These are phyloP conservation scores for Poecile atricapillus DNA, from an alignment of 2,113 vertebrate species.

Conservation along the genomic window DNA sequence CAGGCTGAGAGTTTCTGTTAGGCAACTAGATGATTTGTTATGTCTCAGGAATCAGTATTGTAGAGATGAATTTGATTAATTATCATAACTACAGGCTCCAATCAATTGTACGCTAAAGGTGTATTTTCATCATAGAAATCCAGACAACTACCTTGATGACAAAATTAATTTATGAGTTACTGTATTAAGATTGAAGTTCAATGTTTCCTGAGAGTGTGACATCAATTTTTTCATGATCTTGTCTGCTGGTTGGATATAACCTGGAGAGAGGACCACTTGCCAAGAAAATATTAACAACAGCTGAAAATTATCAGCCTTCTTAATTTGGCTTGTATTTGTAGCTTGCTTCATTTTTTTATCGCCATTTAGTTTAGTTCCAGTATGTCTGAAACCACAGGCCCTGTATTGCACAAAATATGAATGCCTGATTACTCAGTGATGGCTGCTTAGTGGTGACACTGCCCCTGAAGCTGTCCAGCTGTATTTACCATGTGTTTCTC, in stretches of 20 bases:
- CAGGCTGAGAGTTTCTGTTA: background rate
- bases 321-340: background rate
- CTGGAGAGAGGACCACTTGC: background rate
- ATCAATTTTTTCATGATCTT: background rate
- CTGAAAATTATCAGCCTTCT: background rate
- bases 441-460: background rate
- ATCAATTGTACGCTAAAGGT: background rate
- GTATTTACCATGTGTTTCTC: background rate
- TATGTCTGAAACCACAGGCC: background rate
- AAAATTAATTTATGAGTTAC: background rate
- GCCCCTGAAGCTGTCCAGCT: background rate
- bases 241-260: background rate
- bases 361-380: background rate
- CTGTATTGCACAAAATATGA: background rate
- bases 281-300: background rate
- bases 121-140: background rate
- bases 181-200: background rate
- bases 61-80: background rate
- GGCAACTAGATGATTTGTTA: background rate
- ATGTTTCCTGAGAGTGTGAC: background rate
- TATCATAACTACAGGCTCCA: background rate
- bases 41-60: background rate
- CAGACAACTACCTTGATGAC: background rate
- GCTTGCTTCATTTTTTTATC: background rate
- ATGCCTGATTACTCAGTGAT: background rate